These are phyloP conservation scores for Drosophila pallidifrons DNA, from an alignment of 1,140 invertebrate genomes.

Conservation along the genomic window DNA sequence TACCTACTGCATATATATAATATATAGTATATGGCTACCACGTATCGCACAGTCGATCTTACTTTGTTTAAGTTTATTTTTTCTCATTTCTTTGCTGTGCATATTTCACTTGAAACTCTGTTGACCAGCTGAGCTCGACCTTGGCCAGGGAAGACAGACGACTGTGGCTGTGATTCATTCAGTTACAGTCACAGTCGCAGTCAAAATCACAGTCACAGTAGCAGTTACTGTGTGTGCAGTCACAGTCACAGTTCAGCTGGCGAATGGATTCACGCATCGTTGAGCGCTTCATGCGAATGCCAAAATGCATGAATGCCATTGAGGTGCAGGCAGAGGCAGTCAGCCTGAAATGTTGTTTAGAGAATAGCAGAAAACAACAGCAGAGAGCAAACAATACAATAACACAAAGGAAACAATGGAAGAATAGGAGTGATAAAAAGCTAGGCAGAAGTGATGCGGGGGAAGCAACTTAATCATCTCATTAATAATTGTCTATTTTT, in stretches of 20 bases:
- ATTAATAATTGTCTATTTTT: neutral
- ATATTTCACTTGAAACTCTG: neutral
- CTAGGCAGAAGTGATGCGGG: neutral
- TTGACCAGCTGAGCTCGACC: constrained; percentile 31
- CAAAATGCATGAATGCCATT: constrained; percentile 49
- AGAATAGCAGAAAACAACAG: neutral
- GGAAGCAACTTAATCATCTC: neutral
- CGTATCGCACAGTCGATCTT: neutral
- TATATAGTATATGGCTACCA: neutral
- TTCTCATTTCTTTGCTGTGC: neutral
- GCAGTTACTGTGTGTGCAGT: constrained; percentile 11
- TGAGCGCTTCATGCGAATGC: constrained; percentile 64
- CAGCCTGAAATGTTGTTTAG: constrained; percentile 23
- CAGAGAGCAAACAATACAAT: constrained; percentile 24
- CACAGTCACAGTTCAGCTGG: constrained; percentile 39
- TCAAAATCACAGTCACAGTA: constrained; percentile 3
- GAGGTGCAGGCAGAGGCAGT: constrained; percentile 11
- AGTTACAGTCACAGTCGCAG: constrained; percentile 5
- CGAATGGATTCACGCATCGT: constrained; percentile 55
- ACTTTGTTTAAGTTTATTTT: neutral
- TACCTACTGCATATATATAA: no score
- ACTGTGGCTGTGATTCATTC: neutral
- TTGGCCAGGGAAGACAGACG: constrained; percentile 6
- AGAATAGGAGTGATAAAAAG: neutral
- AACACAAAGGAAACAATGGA: neutral